A percentile compares a stretch with the other conserved stretches of the same genome.
Evolutionary conservation across 2,797 vertebrate species (phyloP).

Genomic region (Euthynnus affinis): DNA sequence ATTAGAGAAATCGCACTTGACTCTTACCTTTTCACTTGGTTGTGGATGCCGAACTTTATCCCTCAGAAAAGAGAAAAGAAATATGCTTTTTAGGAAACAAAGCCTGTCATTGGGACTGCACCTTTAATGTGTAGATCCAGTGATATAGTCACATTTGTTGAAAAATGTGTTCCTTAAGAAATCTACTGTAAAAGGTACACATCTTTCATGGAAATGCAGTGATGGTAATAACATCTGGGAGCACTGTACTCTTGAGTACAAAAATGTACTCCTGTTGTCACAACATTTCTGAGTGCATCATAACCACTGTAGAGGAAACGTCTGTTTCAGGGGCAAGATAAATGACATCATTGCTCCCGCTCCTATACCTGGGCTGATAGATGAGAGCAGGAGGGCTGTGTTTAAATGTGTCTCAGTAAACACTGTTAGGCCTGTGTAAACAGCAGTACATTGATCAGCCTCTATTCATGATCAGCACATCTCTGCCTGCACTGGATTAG

Average conservation of each 20-base stretch:
- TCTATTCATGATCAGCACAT: constrained; percentile 83
- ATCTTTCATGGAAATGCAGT: neutral
- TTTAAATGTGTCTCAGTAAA: constrained; percentile 85
- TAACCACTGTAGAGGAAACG: constrained; percentile 37
- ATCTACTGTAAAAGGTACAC: neutral
- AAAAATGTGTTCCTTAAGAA: neutral
- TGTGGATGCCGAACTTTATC: neutral
- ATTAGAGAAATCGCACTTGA: neutral
- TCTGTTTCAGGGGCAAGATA: constrained; percentile 50
- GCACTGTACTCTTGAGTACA: neutral
- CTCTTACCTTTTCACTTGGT: neutral
- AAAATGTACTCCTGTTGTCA: neutral
- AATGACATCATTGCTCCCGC: constrained; percentile 36
- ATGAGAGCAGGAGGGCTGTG: constrained; percentile 66
- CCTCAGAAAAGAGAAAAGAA: neutral
- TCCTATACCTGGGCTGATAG: constrained; percentile 43
- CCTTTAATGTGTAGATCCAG: too few species aligned
- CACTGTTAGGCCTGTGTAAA: constrained; percentile 84
- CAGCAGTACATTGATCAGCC: constrained; percentile 82
- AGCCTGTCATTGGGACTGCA: neutral
- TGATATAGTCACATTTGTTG: neutral
- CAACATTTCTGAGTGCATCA: constrained; percentile 30
- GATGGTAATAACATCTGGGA: neutral
- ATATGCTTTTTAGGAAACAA: constrained; percentile 10
- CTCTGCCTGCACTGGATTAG: constrained; percentile 84